Conservation (phyloP, 2,113 vertebrate genomes). For the Cyrtonyx montezumae region DNA sequence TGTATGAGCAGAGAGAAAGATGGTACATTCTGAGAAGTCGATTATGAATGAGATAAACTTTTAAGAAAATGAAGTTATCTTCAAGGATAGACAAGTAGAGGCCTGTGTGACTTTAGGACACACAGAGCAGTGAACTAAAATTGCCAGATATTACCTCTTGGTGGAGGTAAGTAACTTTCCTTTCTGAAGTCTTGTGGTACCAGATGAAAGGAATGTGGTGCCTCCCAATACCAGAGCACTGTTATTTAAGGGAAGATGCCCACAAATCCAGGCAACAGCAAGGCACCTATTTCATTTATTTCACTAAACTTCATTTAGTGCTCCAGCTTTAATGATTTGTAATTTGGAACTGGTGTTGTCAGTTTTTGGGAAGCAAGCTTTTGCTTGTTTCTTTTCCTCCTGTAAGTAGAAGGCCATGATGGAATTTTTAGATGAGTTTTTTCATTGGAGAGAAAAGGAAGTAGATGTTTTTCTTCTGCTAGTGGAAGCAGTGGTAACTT, state of each 20-base stretch:
- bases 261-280: background rate
- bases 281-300: too few relatives aligned
- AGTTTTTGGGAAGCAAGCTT: background rate
- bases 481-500: background rate
- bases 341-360: background rate
- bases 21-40: background rate
- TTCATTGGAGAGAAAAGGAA: background rate
- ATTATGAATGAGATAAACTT: background rate
- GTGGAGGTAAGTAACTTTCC: background rate
- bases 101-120: background rate
- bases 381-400: accelerated
- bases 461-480: background rate
- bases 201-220: background rate
- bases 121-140: background rate
- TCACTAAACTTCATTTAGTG: background rate
- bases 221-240: background rate
- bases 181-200: background rate
- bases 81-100: background rate
- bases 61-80: background rate
- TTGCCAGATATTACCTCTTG: background rate
- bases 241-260: background rate
- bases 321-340: background rate
- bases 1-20: background rate
- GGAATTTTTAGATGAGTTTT: background rate
- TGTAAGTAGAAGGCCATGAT: background rate